phyloP scores from a whole-genome alignment of 2,797 vertebrate genomes.

The Rhynchotus rufescens region DNA sequence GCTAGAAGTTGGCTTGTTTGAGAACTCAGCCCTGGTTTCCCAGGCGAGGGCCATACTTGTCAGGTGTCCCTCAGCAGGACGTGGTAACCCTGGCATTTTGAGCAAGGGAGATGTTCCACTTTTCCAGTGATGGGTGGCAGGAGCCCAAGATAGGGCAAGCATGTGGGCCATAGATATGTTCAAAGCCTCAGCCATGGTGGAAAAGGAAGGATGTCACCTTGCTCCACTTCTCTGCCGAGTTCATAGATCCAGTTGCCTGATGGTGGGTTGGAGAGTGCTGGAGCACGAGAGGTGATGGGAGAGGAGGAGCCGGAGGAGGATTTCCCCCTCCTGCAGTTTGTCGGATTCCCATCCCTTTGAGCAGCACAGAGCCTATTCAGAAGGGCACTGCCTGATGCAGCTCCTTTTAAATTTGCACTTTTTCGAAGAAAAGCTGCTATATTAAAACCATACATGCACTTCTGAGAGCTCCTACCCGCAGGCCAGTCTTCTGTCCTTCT shows the following conservation, averaged over 20 bases:
- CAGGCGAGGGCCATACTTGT: not conserved
- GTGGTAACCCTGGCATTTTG: not conserved
- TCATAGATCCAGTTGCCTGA: not conserved
- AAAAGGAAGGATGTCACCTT: not conserved
- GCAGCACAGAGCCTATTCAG: not conserved
- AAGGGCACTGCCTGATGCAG: not conserved
- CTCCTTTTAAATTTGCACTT: not conserved
- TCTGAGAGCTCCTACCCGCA: not conserved
- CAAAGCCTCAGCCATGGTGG: not conserved
- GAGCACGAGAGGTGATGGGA: not conserved
- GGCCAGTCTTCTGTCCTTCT: not conserved
- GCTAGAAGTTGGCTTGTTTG: not conserved
- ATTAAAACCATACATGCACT: not conserved
- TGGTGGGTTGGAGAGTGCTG: not conserved
- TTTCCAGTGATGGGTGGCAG: not conserved
- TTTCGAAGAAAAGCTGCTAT: not conserved
- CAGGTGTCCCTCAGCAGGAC: not conserved
- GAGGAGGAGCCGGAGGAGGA: not conserved
- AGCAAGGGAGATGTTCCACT: not conserved
- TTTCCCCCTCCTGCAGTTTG: not conserved
- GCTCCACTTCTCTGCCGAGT: not conserved
- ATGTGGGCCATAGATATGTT: not conserved
- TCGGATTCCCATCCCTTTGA: not conserved
- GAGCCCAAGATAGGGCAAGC: constrained; percentile 14
- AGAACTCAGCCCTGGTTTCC: not conserved